Conservation (phyloP, 2,888 invertebrate species). For the Seira ritae region DNA sequence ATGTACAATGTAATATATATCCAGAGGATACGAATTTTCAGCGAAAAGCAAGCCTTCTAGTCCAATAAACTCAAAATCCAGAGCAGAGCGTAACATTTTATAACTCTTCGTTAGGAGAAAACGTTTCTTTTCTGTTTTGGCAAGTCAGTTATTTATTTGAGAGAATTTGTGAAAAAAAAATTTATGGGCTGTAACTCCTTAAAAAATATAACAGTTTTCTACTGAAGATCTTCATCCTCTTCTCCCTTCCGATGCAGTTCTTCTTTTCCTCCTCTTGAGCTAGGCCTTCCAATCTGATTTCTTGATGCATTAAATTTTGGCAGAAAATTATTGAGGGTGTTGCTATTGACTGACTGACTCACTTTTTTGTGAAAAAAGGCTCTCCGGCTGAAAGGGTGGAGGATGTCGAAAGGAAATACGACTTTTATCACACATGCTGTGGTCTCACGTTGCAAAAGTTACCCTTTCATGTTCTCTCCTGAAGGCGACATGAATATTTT, state of each 20-base stretch:
- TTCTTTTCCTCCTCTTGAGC: background rate
- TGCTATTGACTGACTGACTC: background rate
- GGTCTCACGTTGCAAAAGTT: too few species aligned
- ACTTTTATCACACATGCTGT: too few species aligned
- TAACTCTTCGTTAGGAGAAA: too few species aligned
- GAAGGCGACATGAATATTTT: too few species aligned
- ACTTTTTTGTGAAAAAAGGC: background rate
- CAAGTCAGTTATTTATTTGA: slow-evolving; percentile 51
- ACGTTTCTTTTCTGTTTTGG: too few species aligned
- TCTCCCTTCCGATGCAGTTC: background rate
- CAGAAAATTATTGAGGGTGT: background rate
- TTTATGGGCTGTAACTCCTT: slow-evolving; percentile 52
- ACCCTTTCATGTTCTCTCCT: too few species aligned
- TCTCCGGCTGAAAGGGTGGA: too few species aligned
- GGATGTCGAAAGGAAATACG: background rate
- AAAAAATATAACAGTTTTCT: slow-evolving; percentile 33
- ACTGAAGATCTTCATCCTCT: background rate
- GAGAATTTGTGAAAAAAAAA: slow-evolving; percentile 35
- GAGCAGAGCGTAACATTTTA: too few species aligned
- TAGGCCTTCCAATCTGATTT: background rate
- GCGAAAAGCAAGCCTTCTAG: too few species aligned
- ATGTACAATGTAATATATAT: too few species aligned
- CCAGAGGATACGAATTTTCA: too few species aligned
- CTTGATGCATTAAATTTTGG: background rate
- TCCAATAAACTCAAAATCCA: too few species aligned